These are phyloP conservation scores for Drosophila mulleri DNA, from an alignment of 2,888 invertebrate genomes.

Conservation along the genomic window DNA sequence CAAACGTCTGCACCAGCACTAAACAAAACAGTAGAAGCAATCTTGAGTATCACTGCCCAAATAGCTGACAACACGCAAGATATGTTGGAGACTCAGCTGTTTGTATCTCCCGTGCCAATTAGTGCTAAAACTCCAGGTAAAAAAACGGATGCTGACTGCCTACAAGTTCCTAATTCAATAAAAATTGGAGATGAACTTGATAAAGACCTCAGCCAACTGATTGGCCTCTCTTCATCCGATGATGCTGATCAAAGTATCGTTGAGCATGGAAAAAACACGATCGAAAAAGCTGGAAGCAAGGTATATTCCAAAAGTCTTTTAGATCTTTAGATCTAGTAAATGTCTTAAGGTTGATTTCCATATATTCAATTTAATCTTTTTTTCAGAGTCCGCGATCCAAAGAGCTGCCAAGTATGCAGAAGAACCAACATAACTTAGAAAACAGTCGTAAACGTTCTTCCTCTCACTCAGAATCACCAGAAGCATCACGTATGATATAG, in stretches of 20 bases:
- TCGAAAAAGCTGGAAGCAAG: not conserved
- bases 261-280: not conserved
- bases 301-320: constrained; percentile 6
- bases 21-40: not conserved
- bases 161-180: constrained; percentile 13
- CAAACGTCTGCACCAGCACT: not conserved
- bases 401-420: too few species aligned
- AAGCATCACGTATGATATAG: constrained; percentile 11
- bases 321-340: not conserved
- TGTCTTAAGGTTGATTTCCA: not conserved
- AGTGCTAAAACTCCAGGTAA: constrained; percentile 19
- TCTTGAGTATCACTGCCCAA: constrained; percentile 8
- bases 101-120: constrained; percentile 4
- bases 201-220: constrained; percentile 31
- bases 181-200: constrained; percentile 44
- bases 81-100: constrained; percentile 40
- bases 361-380: not conserved
- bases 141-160: not conserved
- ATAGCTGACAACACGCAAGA: constrained; percentile 24
- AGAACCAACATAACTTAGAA: not conserved
- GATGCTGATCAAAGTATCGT: not conserved
- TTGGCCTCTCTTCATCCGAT: constrained; percentile 25
- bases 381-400: not conserved
- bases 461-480: not conserved
- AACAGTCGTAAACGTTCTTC: constrained; percentile 1